A percentile compares a stretch with the other conserved stretches of the same genome.
Evolutionary conservation across 1,140 invertebrate species (phyloP).

Genomic region (Bombus waltoni): DNA sequence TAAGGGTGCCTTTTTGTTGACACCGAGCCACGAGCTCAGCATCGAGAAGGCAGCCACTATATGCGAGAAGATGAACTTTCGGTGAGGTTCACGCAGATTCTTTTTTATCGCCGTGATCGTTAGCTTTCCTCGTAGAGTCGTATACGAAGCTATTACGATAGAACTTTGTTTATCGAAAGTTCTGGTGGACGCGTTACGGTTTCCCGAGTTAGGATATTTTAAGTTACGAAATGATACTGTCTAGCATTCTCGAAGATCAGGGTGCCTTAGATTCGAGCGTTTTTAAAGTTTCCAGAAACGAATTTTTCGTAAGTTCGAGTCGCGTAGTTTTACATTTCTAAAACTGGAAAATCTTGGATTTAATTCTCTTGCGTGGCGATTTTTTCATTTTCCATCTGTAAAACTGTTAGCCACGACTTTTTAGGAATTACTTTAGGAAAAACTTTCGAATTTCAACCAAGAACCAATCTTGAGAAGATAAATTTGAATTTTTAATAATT

Average conservation of each 20-base stretch:
- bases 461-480: background rate
- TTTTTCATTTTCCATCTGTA: background rate
- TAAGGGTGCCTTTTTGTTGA: slow-evolving; percentile 90
- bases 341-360: too few relatives aligned
- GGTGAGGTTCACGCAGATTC: slow-evolving; percentile 66
- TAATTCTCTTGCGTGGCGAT: background rate
- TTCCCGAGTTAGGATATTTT: too few relatives aligned
- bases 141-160: too few relatives aligned
- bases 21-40: slow-evolving; percentile 91
- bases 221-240: too few relatives aligned
- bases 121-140: too few relatives aligned
- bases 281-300: too few relatives aligned
- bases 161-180: too few relatives aligned
- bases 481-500: background rate
- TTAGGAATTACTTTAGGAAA: background rate
- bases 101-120: too few relatives aligned
- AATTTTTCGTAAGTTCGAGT: background rate
- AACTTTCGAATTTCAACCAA: background rate
- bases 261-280: too few relatives aligned
- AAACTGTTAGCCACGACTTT: accelerated
- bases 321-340: too few relatives aligned
- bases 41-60: slow-evolving; percentile 93
- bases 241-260: too few relatives aligned
- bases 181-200: too few relatives aligned
- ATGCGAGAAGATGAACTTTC: slow-evolving; percentile 93